phyloP scores from a whole-genome alignment of 2,888 invertebrate genomes.

The Agrilus mali region DNA sequence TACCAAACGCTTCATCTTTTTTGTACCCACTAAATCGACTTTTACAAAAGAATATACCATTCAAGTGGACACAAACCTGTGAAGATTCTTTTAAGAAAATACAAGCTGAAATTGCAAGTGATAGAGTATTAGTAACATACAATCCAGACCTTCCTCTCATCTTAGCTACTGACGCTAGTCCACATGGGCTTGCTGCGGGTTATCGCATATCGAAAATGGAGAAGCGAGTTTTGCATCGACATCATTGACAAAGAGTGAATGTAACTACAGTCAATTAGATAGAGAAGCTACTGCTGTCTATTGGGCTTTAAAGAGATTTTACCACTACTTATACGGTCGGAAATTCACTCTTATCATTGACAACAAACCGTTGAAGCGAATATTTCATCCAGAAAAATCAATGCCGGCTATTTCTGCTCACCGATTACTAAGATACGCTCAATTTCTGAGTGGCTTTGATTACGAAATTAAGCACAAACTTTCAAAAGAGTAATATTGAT shows the following conservation, averaged over 20 bases:
- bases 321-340: constrained; percentile 5
- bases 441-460: too few species aligned
- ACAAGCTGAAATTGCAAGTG: constrained; percentile 4
- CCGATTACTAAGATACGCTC: too few species aligned
- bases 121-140: neutral
- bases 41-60: constrained; percentile 1
- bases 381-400: constrained; percentile 1
- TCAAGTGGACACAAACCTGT: constrained; percentile 1
- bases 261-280: constrained; percentile 6
- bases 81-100: constrained; percentile 3
- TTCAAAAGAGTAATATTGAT: neutral
- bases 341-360: constrained; percentile 6
- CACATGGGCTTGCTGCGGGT: neutral
- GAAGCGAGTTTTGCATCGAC: constrained; percentile 11
- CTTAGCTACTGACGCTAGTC: too few species aligned
- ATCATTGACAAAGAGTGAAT: constrained; percentile 7
- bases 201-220: constrained; percentile 1
- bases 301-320: constrained; percentile 5
- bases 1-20: neutral
- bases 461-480: too few species aligned
- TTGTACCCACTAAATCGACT: neutral
- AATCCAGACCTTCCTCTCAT: too few species aligned
- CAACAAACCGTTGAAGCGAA: constrained; percentile 6
- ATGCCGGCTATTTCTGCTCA: too few species aligned
- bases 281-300: constrained; percentile 7